A percentile compares a stretch with the other conserved stretches of the same genome.
Conservation (phyloP, 2,113 vertebrate genomes). For the Uria aalge region DNA sequence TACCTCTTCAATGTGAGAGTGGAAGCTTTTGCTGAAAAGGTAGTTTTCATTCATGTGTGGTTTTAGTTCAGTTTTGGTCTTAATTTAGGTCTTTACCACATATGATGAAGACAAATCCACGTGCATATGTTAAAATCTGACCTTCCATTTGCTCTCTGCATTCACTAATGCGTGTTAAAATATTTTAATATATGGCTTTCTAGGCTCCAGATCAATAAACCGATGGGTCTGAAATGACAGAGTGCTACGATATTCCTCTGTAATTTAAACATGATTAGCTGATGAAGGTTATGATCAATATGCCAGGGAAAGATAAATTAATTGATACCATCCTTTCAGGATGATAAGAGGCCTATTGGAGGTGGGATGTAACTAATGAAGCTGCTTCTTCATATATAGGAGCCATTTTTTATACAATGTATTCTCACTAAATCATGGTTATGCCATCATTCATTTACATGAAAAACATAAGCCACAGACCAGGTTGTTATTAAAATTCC, state of each 20-base stretch:
- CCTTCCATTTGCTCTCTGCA: slow-evolving; percentile 50
- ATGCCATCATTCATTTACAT: slow-evolving; percentile 60
- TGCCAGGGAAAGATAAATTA: slow-evolving; percentile 72
- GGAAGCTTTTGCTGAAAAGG: neutral
- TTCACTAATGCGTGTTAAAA: slow-evolving; percentile 47
- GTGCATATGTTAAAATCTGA: neutral
- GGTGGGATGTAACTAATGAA: slow-evolving; percentile 76
- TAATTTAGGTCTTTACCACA: neutral
- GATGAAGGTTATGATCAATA: slow-evolving; percentile 81
- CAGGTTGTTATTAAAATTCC: slow-evolving; percentile 44
- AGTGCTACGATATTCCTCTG: slow-evolving; percentile 73
- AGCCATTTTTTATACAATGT: slow-evolving; percentile 61
- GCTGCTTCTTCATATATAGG: slow-evolving; percentile 38
- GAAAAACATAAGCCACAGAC: slow-evolving; percentile 41
- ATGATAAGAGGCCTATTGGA: slow-evolving; percentile 70
- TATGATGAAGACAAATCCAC: neutral
- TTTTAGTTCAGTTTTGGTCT: slow-evolving; percentile 4
- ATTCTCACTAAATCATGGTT: slow-evolving; percentile 62
- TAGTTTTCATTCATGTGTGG: neutral
- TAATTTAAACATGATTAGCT: slow-evolving; percentile 81
- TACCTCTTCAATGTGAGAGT: neutral
- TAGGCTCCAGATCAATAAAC: slow-evolving; percentile 68
- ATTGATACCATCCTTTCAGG: slow-evolving; percentile 79
- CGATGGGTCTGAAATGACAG: slow-evolving; percentile 75
- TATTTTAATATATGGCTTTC: slow-evolving; percentile 61